A percentile compares a stretch with the other conserved stretches of the same genome.
Evolutionary conservation across 1,140 invertebrate genomes (phyloP).

Genomic region (Brevipalpus yothersi): DNA sequence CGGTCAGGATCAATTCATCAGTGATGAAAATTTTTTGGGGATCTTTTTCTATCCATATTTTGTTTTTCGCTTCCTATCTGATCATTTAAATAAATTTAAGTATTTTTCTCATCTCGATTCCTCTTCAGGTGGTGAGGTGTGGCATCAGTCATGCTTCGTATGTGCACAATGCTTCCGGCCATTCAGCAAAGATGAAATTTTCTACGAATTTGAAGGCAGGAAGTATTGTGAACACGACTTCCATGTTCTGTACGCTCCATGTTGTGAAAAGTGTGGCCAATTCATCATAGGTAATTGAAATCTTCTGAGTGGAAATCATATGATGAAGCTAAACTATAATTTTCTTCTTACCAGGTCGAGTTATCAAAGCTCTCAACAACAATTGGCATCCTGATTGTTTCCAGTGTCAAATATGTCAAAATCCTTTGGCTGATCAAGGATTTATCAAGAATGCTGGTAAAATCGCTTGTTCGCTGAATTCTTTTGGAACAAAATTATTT

Average conservation of each 20-base stretch:
- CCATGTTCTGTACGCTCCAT: slow-evolving; percentile 91
- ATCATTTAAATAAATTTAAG: neutral
- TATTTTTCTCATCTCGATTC: neutral
- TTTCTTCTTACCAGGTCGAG: slow-evolving; percentile 26
- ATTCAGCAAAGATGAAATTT: slow-evolving; percentile 6
- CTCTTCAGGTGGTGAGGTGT: slow-evolving; percentile 56
- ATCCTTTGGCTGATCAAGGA: slow-evolving; percentile 77
- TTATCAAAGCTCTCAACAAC: slow-evolving; percentile 97
- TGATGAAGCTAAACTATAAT: neutral
- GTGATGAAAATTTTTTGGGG: neutral
- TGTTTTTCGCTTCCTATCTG: neutral
- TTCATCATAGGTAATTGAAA: slow-evolving; percentile 58
- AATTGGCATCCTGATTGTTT: slow-evolving; percentile 98
- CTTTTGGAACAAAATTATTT: slow-evolving; percentile 10
- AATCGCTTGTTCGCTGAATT: neutral
- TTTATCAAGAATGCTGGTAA: slow-evolving; percentile 70
- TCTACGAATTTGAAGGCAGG: slow-evolving; percentile 61
- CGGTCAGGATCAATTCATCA: neutral
- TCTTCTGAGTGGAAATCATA: neutral
- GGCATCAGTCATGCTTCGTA: slow-evolving; percentile 98
- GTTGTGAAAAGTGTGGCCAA: slow-evolving; percentile 86
- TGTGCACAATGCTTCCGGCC: slow-evolving; percentile 21
- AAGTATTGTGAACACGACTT: slow-evolving; percentile 99
- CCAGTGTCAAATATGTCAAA: slow-evolving; percentile 71
- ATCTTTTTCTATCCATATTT: no score